A percentile compares a stretch with the other conserved stretches of the same genome.
Conservation (phyloP, 2,888 invertebrate genomes). For the Torymus aiolomorphi region DNA sequence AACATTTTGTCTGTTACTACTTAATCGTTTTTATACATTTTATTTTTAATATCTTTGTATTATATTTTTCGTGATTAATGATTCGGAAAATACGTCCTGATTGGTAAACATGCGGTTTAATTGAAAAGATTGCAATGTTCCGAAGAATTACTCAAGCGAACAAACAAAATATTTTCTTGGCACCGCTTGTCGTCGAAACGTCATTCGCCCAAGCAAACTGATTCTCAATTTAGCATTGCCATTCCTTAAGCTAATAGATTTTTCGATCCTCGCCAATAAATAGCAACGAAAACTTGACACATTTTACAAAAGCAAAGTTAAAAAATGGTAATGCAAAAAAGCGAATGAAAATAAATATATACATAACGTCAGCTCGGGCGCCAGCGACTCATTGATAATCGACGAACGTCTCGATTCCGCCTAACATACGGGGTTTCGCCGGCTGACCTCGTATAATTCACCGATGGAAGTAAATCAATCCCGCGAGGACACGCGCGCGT, state of each 20-base stretch:
- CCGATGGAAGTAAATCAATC: slow-evolving; percentile 64
- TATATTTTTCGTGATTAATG: too few species aligned
- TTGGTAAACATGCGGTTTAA: too few species aligned
- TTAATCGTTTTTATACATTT: background rate
- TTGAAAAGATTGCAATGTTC: too few species aligned
- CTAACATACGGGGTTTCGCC: slow-evolving; percentile 44
- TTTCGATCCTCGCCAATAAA: too few species aligned
- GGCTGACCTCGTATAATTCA: slow-evolving; percentile 57
- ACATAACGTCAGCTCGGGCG: background rate
- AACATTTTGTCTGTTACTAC: slow-evolving; percentile 7
- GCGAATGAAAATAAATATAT: slow-evolving; percentile 21
- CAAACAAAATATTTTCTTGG: too few species aligned
- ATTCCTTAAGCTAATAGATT: background rate
- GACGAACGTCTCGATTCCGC: slow-evolving; percentile 56
- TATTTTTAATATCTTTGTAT: too few species aligned
- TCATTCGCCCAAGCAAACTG: too few species aligned
- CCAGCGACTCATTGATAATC: slow-evolving; percentile 60
- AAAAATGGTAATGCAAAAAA: background rate
- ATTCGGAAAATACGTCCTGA: too few species aligned
- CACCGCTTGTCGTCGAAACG: too few species aligned
- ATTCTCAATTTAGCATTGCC: background rate
- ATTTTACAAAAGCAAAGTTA: background rate
- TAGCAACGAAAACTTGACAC: background rate
- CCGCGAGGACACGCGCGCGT: slow-evolving; percentile 35
- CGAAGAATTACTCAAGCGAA: too few species aligned